A percentile compares a stretch with the other conserved stretches of the same genome.
These are phyloP conservation scores for Apostichopus leukothele DNA, from an alignment of 53 echinoderm and acorn worm species.

Conservation along the genomic window DNA sequence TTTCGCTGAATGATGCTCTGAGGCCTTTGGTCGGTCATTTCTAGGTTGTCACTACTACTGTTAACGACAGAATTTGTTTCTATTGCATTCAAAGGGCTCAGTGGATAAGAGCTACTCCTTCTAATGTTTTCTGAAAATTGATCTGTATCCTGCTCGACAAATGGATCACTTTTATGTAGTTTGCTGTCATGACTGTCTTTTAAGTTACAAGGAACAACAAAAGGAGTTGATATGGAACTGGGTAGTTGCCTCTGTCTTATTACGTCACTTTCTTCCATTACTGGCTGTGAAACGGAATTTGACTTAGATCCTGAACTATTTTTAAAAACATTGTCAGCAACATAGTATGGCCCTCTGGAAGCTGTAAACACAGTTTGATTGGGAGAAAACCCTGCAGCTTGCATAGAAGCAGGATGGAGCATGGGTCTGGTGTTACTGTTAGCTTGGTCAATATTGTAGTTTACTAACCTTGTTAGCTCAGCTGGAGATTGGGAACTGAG, in stretches of 20 bases:
- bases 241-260: neutral
- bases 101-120: slow-evolving; percentile 43
- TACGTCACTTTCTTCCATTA: neutral
- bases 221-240: slow-evolving; percentile 1
- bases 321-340: neutral
- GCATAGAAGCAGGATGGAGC: neutral
- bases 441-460: neutral
- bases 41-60: neutral
- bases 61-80: neutral
- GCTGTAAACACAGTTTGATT: slow-evolving; percentile 11
- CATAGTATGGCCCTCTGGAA: neutral
- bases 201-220: slow-evolving; percentile 12
- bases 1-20: neutral
- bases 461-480: neutral
- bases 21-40: neutral
- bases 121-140: slow-evolving; percentile 55
- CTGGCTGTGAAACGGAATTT: neutral
- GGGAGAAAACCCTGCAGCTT: neutral
- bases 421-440: neutral
- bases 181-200: slow-evolving; percentile 33
- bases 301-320: neutral
- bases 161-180: slow-evolving; percentile 3
- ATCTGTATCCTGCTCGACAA: slow-evolving; percentile 66
- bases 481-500: neutral
- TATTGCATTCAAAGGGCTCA: neutral